These are phyloP conservation scores for Dynastes hyllus DNA, from an alignment of 2,888 invertebrate species.

Conservation along the genomic window DNA sequence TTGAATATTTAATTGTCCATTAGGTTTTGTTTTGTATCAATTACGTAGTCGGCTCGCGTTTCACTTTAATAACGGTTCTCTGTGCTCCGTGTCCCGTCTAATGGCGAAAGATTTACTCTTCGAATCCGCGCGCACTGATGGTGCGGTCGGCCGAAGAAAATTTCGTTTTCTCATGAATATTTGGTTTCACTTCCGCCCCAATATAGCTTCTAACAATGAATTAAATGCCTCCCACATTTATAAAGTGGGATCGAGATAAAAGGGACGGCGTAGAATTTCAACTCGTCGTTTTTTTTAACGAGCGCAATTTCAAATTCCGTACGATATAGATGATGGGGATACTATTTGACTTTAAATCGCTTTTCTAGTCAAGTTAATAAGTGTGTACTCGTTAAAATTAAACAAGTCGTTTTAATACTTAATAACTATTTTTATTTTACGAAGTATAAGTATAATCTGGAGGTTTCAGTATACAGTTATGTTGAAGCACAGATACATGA, in stretches of 20 bases:
- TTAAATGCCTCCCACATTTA: slow-evolving; percentile 30
- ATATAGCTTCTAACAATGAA: slow-evolving; percentile 26
- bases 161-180: slow-evolving; percentile 47
- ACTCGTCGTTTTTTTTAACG: background rate
- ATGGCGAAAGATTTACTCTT: slow-evolving; percentile 43
- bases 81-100: slow-evolving; percentile 36
- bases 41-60: slow-evolving; percentile 45
- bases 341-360: no score
- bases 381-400: no score
- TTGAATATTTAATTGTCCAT: slow-evolving; percentile 51
- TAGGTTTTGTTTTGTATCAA: slow-evolving; percentile 48
- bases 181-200: slow-evolving; percentile 40
- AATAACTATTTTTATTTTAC: no score
- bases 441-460: no score
- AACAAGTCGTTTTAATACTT: no score
- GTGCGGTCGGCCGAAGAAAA: slow-evolving; percentile 26
- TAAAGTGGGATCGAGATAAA: slow-evolving; percentile 1
- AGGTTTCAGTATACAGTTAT: no score
- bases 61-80: slow-evolving; percentile 43
- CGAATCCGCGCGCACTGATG: slow-evolving; percentile 2
- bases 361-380: no score
- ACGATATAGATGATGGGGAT: background rate
- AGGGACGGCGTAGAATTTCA: slow-evolving; percentile 20
- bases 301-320: background rate
- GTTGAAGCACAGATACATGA: no score